Base-by-base conservation (phyloP, 2,888 invertebrate species). In the Lasioglossum leucozonium region DNA sequence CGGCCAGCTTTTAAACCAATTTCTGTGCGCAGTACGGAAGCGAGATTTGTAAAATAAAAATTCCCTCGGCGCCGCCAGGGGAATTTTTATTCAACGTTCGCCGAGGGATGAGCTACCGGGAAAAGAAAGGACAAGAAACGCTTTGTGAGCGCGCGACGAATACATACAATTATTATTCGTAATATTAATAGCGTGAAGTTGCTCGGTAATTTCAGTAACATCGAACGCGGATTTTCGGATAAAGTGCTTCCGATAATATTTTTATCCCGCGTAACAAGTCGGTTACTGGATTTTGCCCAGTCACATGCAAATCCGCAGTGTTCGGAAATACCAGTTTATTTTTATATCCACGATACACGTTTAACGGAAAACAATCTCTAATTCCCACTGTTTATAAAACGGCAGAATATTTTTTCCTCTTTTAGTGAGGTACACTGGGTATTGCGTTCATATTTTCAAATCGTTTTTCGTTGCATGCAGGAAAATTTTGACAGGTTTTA, bases 21-120 rank as follows among this genome's bases (percentile, higher is more conserved):
- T 67, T 67, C 67, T 22, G 37, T 10, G 37, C n/a, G 22, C 67
- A 4, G 10, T 67, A 37, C n/a, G n/a, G 11, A 4, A 37, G 22
- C 37, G 40, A 22, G 67, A 67, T 67, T 67, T 67, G 67, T 65
- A 67, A 67, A 67, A 67, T 37, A 67, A 67, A 67, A 67, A 67
- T 37, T 67, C 37, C n/a, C 62, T 62, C 62, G 30, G 62, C 16
- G 26, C 4, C 30, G 6, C 30, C 62, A 16, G 4, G 30, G 62
- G 62, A 11, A 30, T 62, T 67, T 40, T 67, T 67, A 22, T 67
- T 40, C 67, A 34, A 67, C 34, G 34, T n/a, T 67, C 37, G 16
- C 62, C 62, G 16, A n/a, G 58, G 62, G 62, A 62, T 16, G 62
- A 62, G 30, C 30, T 6, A 2, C 16, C 5, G 6, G 16, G 62